phyloP scores from a whole-genome alignment of 2,113 vertebrate genomes.

The Seriola dumerili region DNA sequence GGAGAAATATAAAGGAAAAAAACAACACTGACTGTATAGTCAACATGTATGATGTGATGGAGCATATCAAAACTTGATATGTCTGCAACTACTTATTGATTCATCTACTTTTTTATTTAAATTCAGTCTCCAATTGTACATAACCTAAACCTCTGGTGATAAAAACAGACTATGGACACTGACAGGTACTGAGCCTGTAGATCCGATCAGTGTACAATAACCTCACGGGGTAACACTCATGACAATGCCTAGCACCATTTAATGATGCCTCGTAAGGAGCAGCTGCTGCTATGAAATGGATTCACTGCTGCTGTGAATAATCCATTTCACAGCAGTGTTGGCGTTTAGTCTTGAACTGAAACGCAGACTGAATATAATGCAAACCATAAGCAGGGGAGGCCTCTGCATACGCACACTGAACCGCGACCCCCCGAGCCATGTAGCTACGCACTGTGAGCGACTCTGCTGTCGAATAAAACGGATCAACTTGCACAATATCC shows the following conservation, averaged over 20 bases:
- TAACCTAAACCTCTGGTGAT: not conserved
- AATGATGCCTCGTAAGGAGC: not conserved
- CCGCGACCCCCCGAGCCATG: constrained; percentile 1
- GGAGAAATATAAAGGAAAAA: constrained; percentile 2
- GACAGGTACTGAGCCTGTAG: constrained; percentile 10
- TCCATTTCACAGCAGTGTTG: constrained; percentile 55
- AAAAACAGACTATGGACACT: not conserved
- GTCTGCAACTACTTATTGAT: not conserved
- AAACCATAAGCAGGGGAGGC: constrained; percentile 50
- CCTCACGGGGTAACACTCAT: not conserved
- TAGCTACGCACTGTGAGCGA: not conserved
- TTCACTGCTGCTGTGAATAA: constrained; percentile 54
- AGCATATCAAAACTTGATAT: not conserved
- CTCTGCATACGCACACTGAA: constrained; percentile 26
- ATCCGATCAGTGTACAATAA: not conserved
- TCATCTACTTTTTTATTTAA: too few species aligned
- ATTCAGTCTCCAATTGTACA: too few species aligned
- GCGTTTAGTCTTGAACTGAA: constrained; percentile 42
- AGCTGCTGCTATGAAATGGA: constrained; percentile 55
- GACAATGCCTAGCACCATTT: constrained; percentile 23
- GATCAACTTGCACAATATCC: constrained; percentile 20
- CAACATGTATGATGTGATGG: not conserved
- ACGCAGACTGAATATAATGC: constrained; percentile 58
- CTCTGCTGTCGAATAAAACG: constrained; percentile 10
- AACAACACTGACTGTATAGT: too few species aligned